Base-by-base conservation (phyloP, 2,113 vertebrate genomes). In the Corythornis madagascariensis region DNA sequence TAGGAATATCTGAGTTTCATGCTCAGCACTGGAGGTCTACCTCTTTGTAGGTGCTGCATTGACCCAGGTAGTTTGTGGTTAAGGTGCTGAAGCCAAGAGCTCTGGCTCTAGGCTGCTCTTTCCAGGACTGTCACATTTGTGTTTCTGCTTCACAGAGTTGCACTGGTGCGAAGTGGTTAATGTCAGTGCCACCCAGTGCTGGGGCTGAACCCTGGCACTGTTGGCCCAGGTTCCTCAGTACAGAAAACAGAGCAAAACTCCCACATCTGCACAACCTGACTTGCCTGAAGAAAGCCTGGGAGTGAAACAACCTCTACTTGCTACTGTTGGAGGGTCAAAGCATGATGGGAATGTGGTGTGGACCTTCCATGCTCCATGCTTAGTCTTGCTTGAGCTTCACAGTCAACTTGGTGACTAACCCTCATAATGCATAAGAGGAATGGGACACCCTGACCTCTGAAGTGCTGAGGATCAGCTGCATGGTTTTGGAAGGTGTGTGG, bases 141-240 rank as follows among this genome's bases (percentile, higher is more conserved):
- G 50, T 52, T 79, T 78, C 75, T 83, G n/a, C 42, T 28, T 35
- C 50, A 21, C 59, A 29, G n/a, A 60, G 33, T 56, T 84, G 40
- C 4, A 2, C 29, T 69, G 67, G 25, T 71, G 18, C 12, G 8
- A 71, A 40, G 43, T 11, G 38, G 18, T 86, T 86, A 75, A 71
- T 79, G 13, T 71, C 4, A 2, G 26, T 83, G 67, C 43, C 48
- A 67, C 35, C 26, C 38, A 72, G 48, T 18, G 22, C 24, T 55
- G 84, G 26, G 43, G n/a, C 61, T 63, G 74, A 90, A 63, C 1
- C 0, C 0, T 7, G 38, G 38, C 26, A 11, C 35, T 43, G 0
- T 17, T 17, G 74, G 21, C 28, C 9, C 16, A 21, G 40, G 45
- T 45, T 76, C 48, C 38, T 83, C 31, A 59, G 72, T 69, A 29